A percentile compares a stretch with the other conserved stretches of the same genome.
phyloP scores from a whole-genome alignment of 2,797 vertebrate species.

The Limosa lapponica region DNA sequence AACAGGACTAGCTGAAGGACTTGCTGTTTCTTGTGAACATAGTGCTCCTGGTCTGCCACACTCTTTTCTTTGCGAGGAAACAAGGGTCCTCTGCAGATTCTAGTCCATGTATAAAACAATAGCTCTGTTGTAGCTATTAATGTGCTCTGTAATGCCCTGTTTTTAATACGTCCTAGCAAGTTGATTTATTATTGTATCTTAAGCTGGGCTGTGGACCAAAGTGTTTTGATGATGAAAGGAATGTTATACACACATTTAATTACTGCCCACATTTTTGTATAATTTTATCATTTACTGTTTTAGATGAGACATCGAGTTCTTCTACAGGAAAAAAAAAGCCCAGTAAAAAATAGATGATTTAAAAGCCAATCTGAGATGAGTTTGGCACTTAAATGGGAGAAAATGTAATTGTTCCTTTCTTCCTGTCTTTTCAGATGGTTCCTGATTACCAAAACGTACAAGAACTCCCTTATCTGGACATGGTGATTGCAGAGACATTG shows the following conservation, averaged over 20 bases:
- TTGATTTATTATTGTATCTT: constrained; percentile 52
- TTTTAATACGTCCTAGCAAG: constrained; percentile 40
- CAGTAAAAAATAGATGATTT: constrained; percentile 49
- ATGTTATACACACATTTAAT: constrained; percentile 61
- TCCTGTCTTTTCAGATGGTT: constrained; percentile 74
- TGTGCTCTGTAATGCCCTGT: neutral
- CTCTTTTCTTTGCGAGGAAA: neutral
- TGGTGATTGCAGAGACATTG: constrained; percentile 92
- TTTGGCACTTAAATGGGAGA: constrained; percentile 34
- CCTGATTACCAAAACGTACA: constrained; percentile 86
- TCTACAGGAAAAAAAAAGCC: constrained; percentile 54
- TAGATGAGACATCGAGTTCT: constrained; percentile 60
- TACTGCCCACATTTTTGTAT: constrained; percentile 67
- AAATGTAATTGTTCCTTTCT: constrained; percentile 30
- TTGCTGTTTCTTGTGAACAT: neutral
- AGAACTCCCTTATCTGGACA: constrained; percentile 93
- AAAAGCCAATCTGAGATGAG: constrained; percentile 38
- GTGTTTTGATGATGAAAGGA: constrained; percentile 24
- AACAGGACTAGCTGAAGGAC: neutral
- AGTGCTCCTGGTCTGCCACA: neutral
- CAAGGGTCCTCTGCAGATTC: neutral
- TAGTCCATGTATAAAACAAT: neutral
- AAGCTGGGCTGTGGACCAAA: constrained; percentile 33
- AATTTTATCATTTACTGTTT: constrained; percentile 67
- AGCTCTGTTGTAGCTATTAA: neutral